Base-by-base conservation (phyloP, 2,113 vertebrate genomes). In the Zosterops japonicus region DNA sequence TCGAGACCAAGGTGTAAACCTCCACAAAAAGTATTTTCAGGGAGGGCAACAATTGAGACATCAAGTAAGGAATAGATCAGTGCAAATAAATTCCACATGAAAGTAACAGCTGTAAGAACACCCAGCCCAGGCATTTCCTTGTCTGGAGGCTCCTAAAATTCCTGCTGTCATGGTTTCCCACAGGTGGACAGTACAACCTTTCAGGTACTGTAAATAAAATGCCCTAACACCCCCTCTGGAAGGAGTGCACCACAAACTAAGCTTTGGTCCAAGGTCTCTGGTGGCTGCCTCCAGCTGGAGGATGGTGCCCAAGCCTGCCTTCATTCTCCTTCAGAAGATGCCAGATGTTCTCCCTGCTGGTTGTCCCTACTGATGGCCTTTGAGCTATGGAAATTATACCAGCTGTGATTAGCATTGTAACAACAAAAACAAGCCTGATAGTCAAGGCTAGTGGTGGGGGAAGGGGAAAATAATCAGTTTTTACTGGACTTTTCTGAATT, bases 261-360 rank as follows among this genome's bases (percentile, higher is more conserved):
- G 21, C 28, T 31, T 14, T 1, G 0, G 36, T 28, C 41, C 50
- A 42, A 49, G 28, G 41, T 49, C 47, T 78, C 29, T 63, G 61
- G 65, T 42, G 74, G 11, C 17, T 74, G 50, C 20, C 46, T 44
- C 5, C 2, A 5, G 69, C 36, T 36, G 50, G 29, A 86, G 49
- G 6, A 68, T 5, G 8, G 21, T 1, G 1, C n/a, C 46, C 0
- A 0, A 27, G 19, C 28, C 50, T 89, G 42, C 57, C 78, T 63
- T 46, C 25, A 0, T 31, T 61, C 39, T 84, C 12, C 42, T 81
- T 25, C 69, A 9, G 25, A n/a, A 0, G 0, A 46, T 85, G 60
- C 15, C 6, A 3, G 53, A 19, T 0, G 2, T 27, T 61, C 65
- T 67, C 59, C 2, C 0, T 44, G 35, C 17, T 2, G 0, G 23